phyloP scores from a whole-genome alignment of 92 coral and sea anemone species.

The Palythoa heliodiscus region DNA sequence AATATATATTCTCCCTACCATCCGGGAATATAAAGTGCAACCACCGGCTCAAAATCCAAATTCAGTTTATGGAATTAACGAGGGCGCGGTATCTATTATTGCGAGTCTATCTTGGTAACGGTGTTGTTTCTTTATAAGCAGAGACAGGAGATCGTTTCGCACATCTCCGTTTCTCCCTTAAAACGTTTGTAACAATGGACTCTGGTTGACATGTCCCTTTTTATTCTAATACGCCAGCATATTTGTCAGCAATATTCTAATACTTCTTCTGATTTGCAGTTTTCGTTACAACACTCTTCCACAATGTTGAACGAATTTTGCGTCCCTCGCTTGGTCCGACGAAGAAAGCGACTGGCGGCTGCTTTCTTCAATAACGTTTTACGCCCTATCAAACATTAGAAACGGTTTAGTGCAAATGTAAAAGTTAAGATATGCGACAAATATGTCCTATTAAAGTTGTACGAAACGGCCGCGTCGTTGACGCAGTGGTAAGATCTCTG shows the following conservation, averaged over 20 bases:
- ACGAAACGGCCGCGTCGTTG: too few species aligned
- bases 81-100: too few species aligned
- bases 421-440: background rate
- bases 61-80: too few species aligned
- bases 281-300: slow-evolving; percentile 8
- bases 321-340: background rate
- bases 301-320: background rate
- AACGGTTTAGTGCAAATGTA: background rate
- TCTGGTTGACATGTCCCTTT: background rate
- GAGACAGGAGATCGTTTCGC: background rate
- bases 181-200: background rate
- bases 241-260: slow-evolving; percentile 1
- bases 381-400: background rate
- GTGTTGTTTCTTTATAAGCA: background rate
- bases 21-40: too few species aligned
- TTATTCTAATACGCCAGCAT: background rate
- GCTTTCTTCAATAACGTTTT: background rate
- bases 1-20: too few species aligned
- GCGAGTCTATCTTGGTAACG: too few species aligned
- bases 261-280: slow-evolving; percentile 12
- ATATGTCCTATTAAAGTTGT: background rate
- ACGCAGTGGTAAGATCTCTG: too few species aligned
- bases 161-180: background rate
- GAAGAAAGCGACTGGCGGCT: slow-evolving; percentile 18
- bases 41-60: too few species aligned